A percentile compares a stretch with the other conserved stretches of the same genome.
Evolutionary conservation across 2,797 vertebrate species (phyloP).

Genomic region (Nothura maculosa): DNA sequence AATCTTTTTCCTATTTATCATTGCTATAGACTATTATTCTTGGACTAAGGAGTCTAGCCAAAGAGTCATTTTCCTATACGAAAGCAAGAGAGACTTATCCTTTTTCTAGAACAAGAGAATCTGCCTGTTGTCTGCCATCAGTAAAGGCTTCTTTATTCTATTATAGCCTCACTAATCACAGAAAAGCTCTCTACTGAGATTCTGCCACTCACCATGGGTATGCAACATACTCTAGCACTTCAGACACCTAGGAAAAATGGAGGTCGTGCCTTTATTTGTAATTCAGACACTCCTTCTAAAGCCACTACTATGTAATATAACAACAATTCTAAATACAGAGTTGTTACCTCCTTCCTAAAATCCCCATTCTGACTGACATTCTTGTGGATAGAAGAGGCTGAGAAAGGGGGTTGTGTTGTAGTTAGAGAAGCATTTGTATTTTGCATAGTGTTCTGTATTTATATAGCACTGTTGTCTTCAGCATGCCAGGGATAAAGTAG

Average conservation of each 20-base stretch:
- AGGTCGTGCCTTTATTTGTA: neutral
- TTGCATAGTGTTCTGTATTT: neutral
- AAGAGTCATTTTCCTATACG: conserved; percentile 6
- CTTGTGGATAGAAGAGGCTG: neutral
- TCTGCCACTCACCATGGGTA: neutral
- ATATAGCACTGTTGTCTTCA: neutral
- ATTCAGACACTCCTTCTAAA: conserved; percentile 16
- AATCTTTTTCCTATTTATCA: neutral
- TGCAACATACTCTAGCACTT: neutral
- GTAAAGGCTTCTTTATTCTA: conserved; percentile 2
- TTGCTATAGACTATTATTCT: neutral
- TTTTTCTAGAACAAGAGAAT: neutral
- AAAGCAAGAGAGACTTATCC: neutral
- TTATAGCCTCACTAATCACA: neutral
- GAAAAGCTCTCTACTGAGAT: neutral
- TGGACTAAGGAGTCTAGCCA: neutral
- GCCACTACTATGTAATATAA: neutral
- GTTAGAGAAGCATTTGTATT: neutral
- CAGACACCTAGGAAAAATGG: neutral
- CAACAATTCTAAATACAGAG: neutral
- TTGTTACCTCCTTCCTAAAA: neutral
- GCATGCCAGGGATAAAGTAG: accelerated
- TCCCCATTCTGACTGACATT: neutral
- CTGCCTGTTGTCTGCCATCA: neutral
- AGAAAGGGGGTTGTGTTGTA: neutral